Conservation (phyloP, 2,113 vertebrate species). For the Gasterosteus nipponicus region DNA sequence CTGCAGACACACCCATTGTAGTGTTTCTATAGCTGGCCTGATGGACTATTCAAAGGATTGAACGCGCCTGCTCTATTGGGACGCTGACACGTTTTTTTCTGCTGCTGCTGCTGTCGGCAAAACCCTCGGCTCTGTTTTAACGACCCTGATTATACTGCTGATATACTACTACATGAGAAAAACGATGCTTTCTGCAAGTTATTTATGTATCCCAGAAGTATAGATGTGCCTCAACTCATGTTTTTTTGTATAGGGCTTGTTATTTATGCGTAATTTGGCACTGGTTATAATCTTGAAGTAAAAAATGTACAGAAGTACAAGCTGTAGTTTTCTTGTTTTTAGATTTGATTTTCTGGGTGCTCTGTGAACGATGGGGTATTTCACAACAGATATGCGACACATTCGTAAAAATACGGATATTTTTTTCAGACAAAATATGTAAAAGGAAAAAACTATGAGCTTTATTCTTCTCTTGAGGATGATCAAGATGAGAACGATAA, state of each 20-base stretch:
- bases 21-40: constrained; percentile 23
- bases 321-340: neutral
- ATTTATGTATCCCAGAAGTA: neutral
- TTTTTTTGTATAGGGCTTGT: neutral
- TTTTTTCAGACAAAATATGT: neutral
- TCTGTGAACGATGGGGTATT: neutral
- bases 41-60: constrained; percentile 43
- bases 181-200: neutral
- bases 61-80: constrained; percentile 31
- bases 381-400: neutral
- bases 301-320: no score
- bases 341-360: neutral
- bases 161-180: neutral
- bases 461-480: neutral
- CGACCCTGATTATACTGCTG: neutral
- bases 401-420: neutral
- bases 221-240: neutral
- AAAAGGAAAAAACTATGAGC: neutral
- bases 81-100: constrained; percentile 42
- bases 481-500: neutral
- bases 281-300: neutral
- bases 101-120: constrained; percentile 40
- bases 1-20: constrained; percentile 34
- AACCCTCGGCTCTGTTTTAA: constrained; percentile 10
- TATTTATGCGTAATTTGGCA: neutral